Conservation (phyloP, 2,888 invertebrate species). For the Lumbricus terrestris region DNA sequence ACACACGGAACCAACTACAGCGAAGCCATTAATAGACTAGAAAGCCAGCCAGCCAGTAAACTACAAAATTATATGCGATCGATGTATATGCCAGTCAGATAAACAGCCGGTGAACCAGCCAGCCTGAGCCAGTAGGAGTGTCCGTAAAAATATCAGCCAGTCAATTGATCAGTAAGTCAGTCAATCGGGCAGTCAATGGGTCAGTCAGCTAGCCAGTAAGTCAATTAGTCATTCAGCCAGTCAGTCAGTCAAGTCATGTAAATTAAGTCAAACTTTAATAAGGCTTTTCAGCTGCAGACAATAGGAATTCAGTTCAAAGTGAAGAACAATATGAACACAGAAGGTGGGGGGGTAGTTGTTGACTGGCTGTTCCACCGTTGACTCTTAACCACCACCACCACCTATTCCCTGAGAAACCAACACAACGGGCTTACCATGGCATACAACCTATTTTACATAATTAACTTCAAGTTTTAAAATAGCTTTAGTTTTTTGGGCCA, state of each 20-base stretch:
- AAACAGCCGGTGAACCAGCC: background rate
- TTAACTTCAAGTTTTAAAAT: background rate
- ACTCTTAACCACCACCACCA: background rate
- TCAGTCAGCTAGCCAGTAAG: background rate
- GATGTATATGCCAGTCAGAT: background rate
- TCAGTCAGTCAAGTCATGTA: background rate
- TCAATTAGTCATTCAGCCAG: too few relatives aligned
- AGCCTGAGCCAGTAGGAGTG: background rate
- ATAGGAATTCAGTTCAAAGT: background rate
- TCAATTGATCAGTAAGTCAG: background rate
- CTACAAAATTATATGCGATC: background rate
- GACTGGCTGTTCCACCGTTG: background rate
- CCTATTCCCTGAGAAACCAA: background rate
- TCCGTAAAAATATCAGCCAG: background rate
- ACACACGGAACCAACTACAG: background rate
- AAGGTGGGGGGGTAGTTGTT: background rate
- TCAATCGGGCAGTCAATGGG: background rate
- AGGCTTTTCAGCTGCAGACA: background rate
- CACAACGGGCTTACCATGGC: background rate
- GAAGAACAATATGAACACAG: background rate
- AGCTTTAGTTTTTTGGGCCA: background rate
- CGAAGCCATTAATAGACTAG: background rate
- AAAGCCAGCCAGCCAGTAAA: background rate
- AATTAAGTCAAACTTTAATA: background rate
- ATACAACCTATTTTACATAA: background rate